phyloP scores from a whole-genome alignment of 2,888 invertebrate species.

The Lobophora halterata region DNA sequence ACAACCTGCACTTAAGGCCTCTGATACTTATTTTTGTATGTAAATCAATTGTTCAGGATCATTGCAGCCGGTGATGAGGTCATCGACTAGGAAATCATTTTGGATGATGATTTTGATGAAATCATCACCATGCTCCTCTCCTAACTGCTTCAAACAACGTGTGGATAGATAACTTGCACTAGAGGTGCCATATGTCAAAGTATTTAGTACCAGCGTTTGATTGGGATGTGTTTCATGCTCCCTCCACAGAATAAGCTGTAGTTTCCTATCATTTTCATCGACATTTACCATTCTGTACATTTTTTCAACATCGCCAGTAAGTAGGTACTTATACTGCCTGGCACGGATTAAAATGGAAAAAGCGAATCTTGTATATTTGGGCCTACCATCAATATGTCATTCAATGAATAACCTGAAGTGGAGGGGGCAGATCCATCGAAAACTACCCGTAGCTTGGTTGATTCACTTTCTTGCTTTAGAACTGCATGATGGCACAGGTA shows the following conservation, averaged over 20 bases:
- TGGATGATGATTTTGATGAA: no score
- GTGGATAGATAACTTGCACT: neutral
- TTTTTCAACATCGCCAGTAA: slow-evolving; percentile 11
- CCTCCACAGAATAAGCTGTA: slow-evolving; percentile 16
- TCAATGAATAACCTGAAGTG: slow-evolving; percentile 28
- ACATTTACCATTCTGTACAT: slow-evolving; percentile 8
- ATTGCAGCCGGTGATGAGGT: neutral
- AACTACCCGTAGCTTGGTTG: slow-evolving; percentile 32
- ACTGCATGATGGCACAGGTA: slow-evolving; percentile 30
- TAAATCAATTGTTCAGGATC: neutral
- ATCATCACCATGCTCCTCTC: no score
- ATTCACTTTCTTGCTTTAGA: slow-evolving; percentile 24
- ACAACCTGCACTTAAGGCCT: neutral
- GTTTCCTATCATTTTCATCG: neutral
- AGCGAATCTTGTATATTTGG: no score
- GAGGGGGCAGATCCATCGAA: slow-evolving; percentile 29
- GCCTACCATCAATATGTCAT: no score
- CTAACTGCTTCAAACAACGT: no score
- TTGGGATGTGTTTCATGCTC: slow-evolving; percentile 8
- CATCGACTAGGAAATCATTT: neutral
- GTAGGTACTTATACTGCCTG: slow-evolving; percentile 5
- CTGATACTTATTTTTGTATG: neutral
- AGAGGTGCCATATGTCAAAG: slow-evolving; percentile 8
- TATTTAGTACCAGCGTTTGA: slow-evolving; percentile 3
- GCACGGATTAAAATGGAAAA: slow-evolving; percentile 3